Evolutionary conservation across 1,140 invertebrate species (phyloP), one percentile per base, ranked within the genome.

Genomic region (Melitaea cinxia): DNA sequence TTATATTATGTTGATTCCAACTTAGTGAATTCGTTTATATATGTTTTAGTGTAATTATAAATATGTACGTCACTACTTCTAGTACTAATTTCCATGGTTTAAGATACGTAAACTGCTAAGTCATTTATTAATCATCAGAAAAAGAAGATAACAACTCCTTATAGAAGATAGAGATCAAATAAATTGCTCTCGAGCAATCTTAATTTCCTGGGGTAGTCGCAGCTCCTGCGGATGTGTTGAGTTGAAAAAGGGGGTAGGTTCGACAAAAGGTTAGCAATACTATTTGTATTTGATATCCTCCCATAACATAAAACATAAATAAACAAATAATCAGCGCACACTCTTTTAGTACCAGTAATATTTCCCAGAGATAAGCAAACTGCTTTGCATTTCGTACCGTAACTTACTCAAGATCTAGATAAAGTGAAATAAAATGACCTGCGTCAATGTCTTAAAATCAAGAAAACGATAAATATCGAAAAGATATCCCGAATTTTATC

Each of bases 401-500:
- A 61, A 61, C 58, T 59, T 67, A 67, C 65, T 39, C 42, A 50
- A 67, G 26, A 61, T 42, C 47, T 2, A 35, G 52, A 39, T 17
- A 24, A 33, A 50, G 60, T 63, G 35, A 55, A 55, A 63, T 55
- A 56, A 53, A 61, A 74, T 77, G 72, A 74, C 73, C 75, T 70
- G 69, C 70, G 66, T 77, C 75, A 75, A 71, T 67, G 72, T 70
- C 69, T 68, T 65, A 45, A 71, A 77, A 72, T 75, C 70, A 72
- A 72, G 72, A 57, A 68, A 75, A 69, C 62, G 66, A 68, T 70
- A 70, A 72, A 77, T 70, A 70, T 70, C 67, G 56, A 39, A 61
- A 70, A 72, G 65, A 70, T 70, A 75, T 68, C 64, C 70, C 64
- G 53, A 75, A 73, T 78, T 73, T 73, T 73, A 77, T 76, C 69